phyloP scores from a whole-genome alignment of 1,140 invertebrate species.

The Bombus impatiens region DNA sequence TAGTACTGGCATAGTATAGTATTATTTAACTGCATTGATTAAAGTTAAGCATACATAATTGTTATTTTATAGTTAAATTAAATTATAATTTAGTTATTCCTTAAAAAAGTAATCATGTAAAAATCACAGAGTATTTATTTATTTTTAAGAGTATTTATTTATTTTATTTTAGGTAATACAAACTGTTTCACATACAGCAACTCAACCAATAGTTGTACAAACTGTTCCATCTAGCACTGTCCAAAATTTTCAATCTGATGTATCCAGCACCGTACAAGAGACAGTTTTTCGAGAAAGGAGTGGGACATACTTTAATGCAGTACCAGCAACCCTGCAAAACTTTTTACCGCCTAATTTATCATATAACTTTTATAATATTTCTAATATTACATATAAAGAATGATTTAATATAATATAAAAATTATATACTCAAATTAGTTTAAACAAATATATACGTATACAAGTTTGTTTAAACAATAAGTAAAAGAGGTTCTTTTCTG shows the following conservation, averaged over 20 bases:
- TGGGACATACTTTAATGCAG: conserved; percentile 76
- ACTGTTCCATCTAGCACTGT: conserved; percentile 74
- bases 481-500: not conserved
- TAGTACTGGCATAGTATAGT: not conserved
- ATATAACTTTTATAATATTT: conserved; percentile 80
- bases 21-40: not conserved
- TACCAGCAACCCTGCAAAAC: conserved; percentile 72
- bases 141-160: not conserved
- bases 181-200: conserved; percentile 69
- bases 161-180: conserved; percentile 74
- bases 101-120: no score
- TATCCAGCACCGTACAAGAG: conserved; percentile 68
- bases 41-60: not conserved
- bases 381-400: conserved; percentile 74
- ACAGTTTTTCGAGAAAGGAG: conserved; percentile 74
- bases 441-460: conserved; percentile 21
- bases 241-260: conserved; percentile 74
- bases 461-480: conserved; percentile 11
- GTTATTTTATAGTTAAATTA: not conserved
- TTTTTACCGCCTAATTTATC: conserved; percentile 78
- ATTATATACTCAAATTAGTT: conserved; percentile 17
- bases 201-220: conserved; percentile 78
- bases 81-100: not conserved
- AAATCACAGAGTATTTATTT: not conserved
- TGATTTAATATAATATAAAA: conserved; percentile 74